Evolutionary conservation across 2,888 invertebrate genomes (phyloP).

Genomic region (Masnerella sp.): DNA sequence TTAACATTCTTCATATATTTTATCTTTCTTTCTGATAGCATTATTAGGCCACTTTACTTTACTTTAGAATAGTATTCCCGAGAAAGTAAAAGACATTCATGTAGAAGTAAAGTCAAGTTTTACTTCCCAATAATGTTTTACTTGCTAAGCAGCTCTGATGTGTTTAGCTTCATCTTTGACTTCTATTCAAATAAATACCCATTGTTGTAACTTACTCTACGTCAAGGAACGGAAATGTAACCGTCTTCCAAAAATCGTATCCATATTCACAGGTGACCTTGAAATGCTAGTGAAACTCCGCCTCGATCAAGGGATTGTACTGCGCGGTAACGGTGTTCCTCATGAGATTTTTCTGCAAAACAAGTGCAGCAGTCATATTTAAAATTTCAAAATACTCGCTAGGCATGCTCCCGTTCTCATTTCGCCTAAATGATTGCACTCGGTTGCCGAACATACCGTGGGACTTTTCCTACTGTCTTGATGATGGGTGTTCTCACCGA

Average conservation of each 20-base stretch:
- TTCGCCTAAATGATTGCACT: slow-evolving; percentile 42
- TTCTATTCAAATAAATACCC: too few species aligned
- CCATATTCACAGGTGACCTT: slow-evolving; percentile 98
- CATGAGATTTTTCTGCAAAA: slow-evolving; percentile 92
- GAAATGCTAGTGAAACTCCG: slow-evolving; percentile 96
- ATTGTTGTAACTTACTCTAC: slow-evolving; percentile 87
- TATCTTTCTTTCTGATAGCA: too few species aligned
- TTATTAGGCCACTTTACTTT: too few species aligned
- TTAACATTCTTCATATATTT: too few species aligned
- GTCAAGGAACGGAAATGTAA: slow-evolving; percentile 95
- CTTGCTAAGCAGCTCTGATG: too few species aligned
- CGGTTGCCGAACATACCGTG: slow-evolving; percentile 81
- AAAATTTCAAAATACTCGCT: slow-evolving; percentile 34
- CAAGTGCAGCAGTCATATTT: slow-evolving; percentile 47
- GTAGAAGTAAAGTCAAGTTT: too few species aligned
- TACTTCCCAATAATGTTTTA: too few species aligned
- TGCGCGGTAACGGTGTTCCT: slow-evolving; percentile 98
- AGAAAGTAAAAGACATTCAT: too few species aligned
- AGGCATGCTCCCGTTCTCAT: slow-evolving; percentile 31
- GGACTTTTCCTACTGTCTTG: slow-evolving; percentile 92
- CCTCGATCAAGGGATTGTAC: slow-evolving; percentile 94
- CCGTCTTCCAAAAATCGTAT: slow-evolving; percentile 97
- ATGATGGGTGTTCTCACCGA: slow-evolving; percentile 91
- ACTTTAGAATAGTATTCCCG: too few species aligned
- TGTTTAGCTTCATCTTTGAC: too few species aligned